phyloP scores from a whole-genome alignment of 1,140 invertebrate species.

The Heliconius melpomene region DNA sequence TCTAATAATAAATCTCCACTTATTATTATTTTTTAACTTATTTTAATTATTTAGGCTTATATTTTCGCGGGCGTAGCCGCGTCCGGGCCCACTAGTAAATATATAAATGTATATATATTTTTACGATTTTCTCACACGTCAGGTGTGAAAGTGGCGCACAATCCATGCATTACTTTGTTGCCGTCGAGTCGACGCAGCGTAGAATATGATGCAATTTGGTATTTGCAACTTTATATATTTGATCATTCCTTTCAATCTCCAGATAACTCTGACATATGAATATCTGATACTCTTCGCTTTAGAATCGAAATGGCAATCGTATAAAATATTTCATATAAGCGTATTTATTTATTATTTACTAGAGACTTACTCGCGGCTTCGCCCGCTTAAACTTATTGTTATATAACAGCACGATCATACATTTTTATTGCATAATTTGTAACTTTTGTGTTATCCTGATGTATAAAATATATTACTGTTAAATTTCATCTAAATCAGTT shows the following conservation, averaged over 20 bases:
- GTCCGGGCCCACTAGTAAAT: too few relatives aligned
- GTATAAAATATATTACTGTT: too few relatives aligned
- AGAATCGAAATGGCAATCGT: not conserved
- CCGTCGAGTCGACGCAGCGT: constrained; percentile 8
- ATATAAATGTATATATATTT: not conserved
- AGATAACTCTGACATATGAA: constrained; percentile 19
- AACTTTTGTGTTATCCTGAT: too few relatives aligned
- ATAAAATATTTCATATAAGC: not conserved
- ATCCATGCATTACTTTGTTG: constrained; percentile 15
- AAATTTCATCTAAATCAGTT: too few relatives aligned
- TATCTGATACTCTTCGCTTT: not conserved
- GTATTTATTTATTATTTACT: not conserved
- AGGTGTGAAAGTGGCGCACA: not conserved
- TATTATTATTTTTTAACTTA: too few relatives aligned
- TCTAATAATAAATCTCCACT: too few relatives aligned
- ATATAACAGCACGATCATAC: too few relatives aligned
- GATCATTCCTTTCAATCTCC: constrained; percentile 23
- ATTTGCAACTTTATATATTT: constrained; percentile 23
- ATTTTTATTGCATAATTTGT: too few relatives aligned
- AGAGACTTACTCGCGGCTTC: too few relatives aligned
- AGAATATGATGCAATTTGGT: constrained; percentile 22
- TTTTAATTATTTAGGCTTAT: too few relatives aligned
- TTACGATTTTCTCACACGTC: not conserved
- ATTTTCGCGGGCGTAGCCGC: too few relatives aligned
- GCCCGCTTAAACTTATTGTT: too few relatives aligned